Percentiles rank a stretch among this genome's conserved stretches.
These are phyloP conservation scores for Pemphigus obesinymphae DNA, from an alignment of 1,140 invertebrate species.

Conservation along the genomic window DNA sequence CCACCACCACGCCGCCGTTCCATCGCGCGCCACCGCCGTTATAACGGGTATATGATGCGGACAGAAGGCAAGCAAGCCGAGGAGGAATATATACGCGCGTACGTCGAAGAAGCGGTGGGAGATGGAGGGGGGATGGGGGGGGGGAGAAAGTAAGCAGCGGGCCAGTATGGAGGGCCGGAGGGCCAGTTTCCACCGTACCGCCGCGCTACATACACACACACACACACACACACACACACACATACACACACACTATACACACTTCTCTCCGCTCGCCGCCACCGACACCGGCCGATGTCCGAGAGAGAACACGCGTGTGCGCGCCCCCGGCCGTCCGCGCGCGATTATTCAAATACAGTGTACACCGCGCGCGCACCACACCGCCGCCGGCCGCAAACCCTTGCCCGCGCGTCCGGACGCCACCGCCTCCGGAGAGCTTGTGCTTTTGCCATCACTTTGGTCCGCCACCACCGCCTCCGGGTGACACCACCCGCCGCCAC, in stretches of 20 bases:
- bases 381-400: not conserved
- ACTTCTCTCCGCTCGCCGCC: slow-evolving; percentile 13
- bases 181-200: not conserved
- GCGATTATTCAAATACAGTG: slow-evolving; percentile 40
- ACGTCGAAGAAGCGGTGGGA: too few relatives aligned
- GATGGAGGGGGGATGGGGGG: not conserved
- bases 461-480: slow-evolving; percentile 21
- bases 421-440: slow-evolving; percentile 10
- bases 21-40: not conserved
- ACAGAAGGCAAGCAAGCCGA: slow-evolving; percentile 1
- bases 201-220: not conserved
- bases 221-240: not conserved
- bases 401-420: not conserved
- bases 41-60: not conserved
- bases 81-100: not conserved
- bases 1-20: not conserved
- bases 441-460: slow-evolving; percentile 41
- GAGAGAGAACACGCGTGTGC: slow-evolving; percentile 37
- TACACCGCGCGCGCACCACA: not conserved
- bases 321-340: slow-evolving; percentile 33
- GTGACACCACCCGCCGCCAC: slow-evolving; percentile 12
- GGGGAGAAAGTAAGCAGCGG: slow-evolving; percentile 19
- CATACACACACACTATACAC: not conserved
- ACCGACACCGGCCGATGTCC: slow-evolving; percentile 32
- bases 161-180: not conserved